These are phyloP conservation scores for Ctenochaetus hawaiiensis DNA, from an alignment of 2,797 vertebrate species.

Conservation along the genomic window DNA sequence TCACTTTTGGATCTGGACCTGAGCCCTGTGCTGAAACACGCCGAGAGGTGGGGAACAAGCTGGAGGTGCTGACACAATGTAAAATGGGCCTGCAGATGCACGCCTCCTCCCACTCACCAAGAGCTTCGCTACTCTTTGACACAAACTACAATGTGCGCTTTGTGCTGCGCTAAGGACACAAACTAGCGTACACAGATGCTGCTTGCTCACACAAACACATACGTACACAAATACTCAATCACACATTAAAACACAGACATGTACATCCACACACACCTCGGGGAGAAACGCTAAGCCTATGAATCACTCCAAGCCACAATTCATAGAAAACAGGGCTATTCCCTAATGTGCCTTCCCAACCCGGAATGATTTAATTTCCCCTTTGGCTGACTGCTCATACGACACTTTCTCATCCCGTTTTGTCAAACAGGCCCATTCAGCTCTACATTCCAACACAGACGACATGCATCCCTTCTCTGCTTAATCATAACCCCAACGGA, in stretches of 20 bases:
- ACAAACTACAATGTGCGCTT: slow-evolving; percentile 74
- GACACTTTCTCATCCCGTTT: slow-evolving; percentile 76
- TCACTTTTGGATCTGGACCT: slow-evolving; percentile 58
- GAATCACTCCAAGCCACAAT: slow-evolving; percentile 67
- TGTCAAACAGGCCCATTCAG: slow-evolving; percentile 61
- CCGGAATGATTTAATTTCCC: slow-evolving; percentile 85
- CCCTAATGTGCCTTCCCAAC: slow-evolving; percentile 74
- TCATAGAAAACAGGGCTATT: slow-evolving; percentile 73
- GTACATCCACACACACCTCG: slow-evolving; percentile 29
- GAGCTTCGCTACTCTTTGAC: slow-evolving; percentile 68
- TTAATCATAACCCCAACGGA: slow-evolving; percentile 43
- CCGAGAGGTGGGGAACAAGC: slow-evolving; percentile 57
- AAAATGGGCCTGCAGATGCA: slow-evolving; percentile 69
- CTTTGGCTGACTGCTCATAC: slow-evolving; percentile 72
- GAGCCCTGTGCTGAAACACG: slow-evolving; percentile 61
- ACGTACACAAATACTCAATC: background rate
- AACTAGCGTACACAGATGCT: slow-evolving; percentile 47
- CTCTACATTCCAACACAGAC: slow-evolving; percentile 56
- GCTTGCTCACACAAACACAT: slow-evolving; percentile 32
- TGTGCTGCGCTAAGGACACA: slow-evolving; percentile 65
- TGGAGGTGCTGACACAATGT: slow-evolving; percentile 75
- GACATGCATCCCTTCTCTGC: slow-evolving; percentile 46
- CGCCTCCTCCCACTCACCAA: slow-evolving; percentile 66
- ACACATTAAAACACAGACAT: slow-evolving; percentile 42
- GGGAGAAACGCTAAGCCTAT: slow-evolving; percentile 30